Conservation (phyloP, 1,140 invertebrate species). For the Aphis gossypii region DNA sequence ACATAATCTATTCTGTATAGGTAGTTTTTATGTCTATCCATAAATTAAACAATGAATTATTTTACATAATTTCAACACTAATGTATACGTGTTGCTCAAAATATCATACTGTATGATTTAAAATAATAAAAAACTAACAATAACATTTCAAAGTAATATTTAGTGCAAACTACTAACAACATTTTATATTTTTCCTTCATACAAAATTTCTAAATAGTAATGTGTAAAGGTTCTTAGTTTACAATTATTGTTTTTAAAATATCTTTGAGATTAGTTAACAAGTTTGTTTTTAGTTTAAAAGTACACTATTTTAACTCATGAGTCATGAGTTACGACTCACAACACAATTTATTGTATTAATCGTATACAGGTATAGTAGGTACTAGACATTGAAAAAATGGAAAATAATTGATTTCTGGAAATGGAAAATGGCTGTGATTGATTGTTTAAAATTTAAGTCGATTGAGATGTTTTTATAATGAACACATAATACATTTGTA, state of each 20-base stretch:
- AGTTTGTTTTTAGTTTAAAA: slow-evolving; percentile 6
- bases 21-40: background rate
- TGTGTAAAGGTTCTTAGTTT: background rate
- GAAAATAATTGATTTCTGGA: background rate
- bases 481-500: background rate
- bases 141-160: background rate
- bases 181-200: background rate
- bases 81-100: background rate
- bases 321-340: background rate
- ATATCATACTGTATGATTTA: background rate
- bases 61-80: background rate
- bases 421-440: background rate
- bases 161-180: background rate
- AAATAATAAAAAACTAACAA: background rate
- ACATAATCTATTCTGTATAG: no score
- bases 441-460: background rate
- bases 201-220: background rate
- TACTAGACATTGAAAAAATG: slow-evolving; percentile 1
- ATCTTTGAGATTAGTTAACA: background rate
- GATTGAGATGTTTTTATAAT: background rate
- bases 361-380: background rate
- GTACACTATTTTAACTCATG: background rate
- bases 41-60: background rate
- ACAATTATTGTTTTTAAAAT: background rate
- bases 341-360: background rate